Evolutionary conservation across 1,140 invertebrate species (phyloP).

Genomic region (Dufourea novaeangliae): DNA sequence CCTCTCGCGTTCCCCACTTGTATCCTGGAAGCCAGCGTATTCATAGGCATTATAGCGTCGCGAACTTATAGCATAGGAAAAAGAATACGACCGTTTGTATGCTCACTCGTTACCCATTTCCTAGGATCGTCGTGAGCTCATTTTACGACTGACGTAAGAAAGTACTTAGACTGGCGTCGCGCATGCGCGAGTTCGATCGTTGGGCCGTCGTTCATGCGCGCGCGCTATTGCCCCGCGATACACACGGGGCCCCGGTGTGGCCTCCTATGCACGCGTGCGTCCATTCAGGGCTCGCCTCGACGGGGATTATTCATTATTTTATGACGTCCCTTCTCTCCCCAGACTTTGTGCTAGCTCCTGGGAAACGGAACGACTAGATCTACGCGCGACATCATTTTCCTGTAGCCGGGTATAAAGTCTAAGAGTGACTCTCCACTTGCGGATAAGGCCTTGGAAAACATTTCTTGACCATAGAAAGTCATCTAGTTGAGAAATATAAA

Average conservation of each 20-base stretch:
- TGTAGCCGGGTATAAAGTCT: not conserved
- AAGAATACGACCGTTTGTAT: slow-evolving; percentile 12
- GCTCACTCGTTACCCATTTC: slow-evolving; percentile 43
- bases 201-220: not conserved
- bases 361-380: slow-evolving; percentile 13
- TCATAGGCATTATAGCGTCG: slow-evolving; percentile 11
- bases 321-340: slow-evolving; percentile 10
- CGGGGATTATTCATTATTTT: slow-evolving; percentile 49
- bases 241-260: not conserved
- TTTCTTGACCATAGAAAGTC: too few species aligned
- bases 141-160: slow-evolving; percentile 39
- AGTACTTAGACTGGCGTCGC: slow-evolving; percentile 4
- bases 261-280: not conserved
- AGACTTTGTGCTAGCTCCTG: not conserved
- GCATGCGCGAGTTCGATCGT: not conserved
- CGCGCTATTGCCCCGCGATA: not conserved
- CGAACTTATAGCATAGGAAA: slow-evolving; percentile 7
- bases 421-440: too few species aligned
- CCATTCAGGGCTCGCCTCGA: not conserved
- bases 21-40: not conserved
- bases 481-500: too few species aligned
- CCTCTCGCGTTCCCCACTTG: not conserved
- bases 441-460: too few species aligned
- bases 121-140: slow-evolving; percentile 32
- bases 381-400: not conserved